Percentiles rank a stretch among this genome's conserved stretches.
phyloP scores from a whole-genome alignment of 1,140 invertebrate species.

The Lepidurus packardi region DNA sequence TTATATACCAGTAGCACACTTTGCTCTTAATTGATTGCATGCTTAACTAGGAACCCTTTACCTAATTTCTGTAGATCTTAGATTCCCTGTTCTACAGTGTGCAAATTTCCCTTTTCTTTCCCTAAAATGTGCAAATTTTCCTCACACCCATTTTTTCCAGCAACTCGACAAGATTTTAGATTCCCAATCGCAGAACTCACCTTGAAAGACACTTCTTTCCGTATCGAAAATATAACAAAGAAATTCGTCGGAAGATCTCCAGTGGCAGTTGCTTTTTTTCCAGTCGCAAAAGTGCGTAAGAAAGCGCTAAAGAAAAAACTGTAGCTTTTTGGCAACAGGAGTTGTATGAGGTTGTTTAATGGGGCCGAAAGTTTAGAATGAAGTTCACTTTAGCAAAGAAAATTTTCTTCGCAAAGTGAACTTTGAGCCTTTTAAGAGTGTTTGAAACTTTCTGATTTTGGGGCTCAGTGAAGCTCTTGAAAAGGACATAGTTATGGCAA shows the following conservation, averaged over 20 bases:
- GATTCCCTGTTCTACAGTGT: too few species aligned
- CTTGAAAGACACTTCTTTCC: too few species aligned
- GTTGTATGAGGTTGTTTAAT: not conserved
- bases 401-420: not conserved
- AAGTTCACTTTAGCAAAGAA: not conserved
- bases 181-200: too few species aligned
- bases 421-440: not conserved
- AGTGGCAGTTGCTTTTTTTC: not conserved
- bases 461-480: not conserved
- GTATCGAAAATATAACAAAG: too few species aligned
- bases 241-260: not conserved
- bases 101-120: too few species aligned
- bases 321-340: not conserved
- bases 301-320: too few species aligned
- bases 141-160: too few species aligned
- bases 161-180: too few species aligned
- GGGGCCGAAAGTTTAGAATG: not conserved
- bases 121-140: too few species aligned
- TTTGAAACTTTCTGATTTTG: not conserved
- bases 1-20: conserved; percentile 17
- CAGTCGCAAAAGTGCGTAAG: too few species aligned
- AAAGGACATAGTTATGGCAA: not conserved
- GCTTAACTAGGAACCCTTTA: not conserved
- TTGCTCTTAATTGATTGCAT: conserved; percentile 19
- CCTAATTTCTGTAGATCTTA: not conserved